These are phyloP conservation scores for Phoenoteleia sp. DNA, from an alignment of 2,888 invertebrate genomes.

Conservation along the genomic window DNA sequence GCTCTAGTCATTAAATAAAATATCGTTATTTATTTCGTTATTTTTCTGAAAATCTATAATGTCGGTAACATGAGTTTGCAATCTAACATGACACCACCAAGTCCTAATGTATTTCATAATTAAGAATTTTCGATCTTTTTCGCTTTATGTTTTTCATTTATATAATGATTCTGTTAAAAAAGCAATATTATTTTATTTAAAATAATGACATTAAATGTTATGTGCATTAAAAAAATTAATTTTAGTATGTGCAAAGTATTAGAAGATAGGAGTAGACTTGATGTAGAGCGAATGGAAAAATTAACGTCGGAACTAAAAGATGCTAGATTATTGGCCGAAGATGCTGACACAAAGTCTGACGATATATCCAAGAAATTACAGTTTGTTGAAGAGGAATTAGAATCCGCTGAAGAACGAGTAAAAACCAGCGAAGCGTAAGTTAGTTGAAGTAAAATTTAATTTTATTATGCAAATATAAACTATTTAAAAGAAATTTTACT, in stretches of 20 bases:
- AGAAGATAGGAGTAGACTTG: slow-evolving; percentile 89
- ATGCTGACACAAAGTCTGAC: slow-evolving; percentile 91
- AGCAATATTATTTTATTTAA: too few relatives aligned
- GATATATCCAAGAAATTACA: slow-evolving; percentile 91
- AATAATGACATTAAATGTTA: too few relatives aligned
- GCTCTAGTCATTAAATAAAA: too few relatives aligned
- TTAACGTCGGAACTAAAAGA: slow-evolving; percentile 90
- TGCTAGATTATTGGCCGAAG: slow-evolving; percentile 91
- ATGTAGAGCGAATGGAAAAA: slow-evolving; percentile 90
- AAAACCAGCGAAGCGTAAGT: slow-evolving; percentile 89
- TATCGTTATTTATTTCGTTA: too few relatives aligned
- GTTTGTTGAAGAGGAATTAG: slow-evolving; percentile 91
- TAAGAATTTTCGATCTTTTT: too few relatives aligned
- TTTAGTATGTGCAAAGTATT: slow-evolving; percentile 89
- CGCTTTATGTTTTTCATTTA: too few relatives aligned
- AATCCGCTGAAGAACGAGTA: slow-evolving; percentile 90
- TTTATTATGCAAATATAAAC: neutral
- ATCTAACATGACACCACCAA: too few relatives aligned
- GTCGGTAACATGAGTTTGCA: too few relatives aligned
- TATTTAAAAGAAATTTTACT: neutral
- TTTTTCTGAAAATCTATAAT: too few relatives aligned
- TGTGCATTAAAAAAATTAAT: neutral
- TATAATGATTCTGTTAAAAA: too few relatives aligned
- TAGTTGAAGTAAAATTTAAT: too few relatives aligned
- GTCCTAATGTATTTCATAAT: too few relatives aligned